Percentiles rank a stretch among this genome's conserved stretches.
These are phyloP conservation scores for Pocillopora damicornis DNA, from an alignment of 64 coral and sea anemone genomes.

Conservation along the genomic window DNA sequence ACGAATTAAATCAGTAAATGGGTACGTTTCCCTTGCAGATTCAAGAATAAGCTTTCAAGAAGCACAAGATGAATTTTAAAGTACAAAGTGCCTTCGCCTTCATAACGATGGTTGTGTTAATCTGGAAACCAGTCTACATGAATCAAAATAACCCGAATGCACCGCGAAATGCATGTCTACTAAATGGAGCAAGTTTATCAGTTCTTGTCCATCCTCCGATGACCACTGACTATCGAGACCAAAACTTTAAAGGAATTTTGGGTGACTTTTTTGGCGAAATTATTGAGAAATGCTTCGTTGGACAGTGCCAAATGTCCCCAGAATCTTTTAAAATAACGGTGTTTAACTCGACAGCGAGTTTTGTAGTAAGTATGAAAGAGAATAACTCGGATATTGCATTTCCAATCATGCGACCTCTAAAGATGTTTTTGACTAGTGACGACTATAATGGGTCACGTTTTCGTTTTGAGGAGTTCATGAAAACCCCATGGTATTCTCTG, in stretches of 20 bases:
- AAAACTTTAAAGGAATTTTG: not conserved
- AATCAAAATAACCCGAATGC: accelerated
- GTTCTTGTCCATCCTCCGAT: not conserved
- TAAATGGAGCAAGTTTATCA: not conserved
- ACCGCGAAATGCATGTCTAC: not conserved
- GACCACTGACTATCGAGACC: not conserved
- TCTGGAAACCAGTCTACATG: not conserved
- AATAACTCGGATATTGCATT: not conserved
- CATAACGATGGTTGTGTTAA: not conserved
- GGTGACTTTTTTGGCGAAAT: not conserved
- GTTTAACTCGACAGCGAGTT: not conserved
- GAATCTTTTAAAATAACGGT: not conserved
- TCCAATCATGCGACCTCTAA: not conserved
- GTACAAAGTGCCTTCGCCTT: no score
- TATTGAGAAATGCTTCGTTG: not conserved
- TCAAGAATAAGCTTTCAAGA: no score
- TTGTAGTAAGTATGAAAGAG: not conserved
- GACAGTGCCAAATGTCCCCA: not conserved
- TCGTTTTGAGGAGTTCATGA: not conserved
- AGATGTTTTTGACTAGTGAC: not conserved
- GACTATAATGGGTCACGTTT: not conserved
- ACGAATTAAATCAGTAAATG: no score
- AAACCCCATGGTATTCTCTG: constrained; percentile 22
- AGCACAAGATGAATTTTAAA: no score
- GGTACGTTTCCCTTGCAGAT: no score